Evolutionary conservation across 2,888 invertebrate genomes (phyloP), one percentile per base, ranked within the genome.

Genomic region (Epinotia demarniana): DNA sequence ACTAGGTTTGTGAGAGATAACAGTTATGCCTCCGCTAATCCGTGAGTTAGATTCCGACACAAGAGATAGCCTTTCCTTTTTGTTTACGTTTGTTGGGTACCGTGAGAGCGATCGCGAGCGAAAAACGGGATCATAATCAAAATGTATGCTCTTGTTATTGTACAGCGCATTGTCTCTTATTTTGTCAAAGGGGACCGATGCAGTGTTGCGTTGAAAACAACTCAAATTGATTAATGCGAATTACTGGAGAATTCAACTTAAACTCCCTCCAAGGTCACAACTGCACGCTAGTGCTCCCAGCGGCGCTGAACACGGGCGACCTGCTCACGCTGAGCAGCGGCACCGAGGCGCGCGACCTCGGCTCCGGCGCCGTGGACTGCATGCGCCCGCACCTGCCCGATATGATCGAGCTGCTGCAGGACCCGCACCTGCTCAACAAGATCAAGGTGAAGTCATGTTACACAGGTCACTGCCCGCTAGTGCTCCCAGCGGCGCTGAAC

Each of bases 361-460:
- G 96, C 76, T 98, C 98, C 1, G 98, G 98, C 81, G 98, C 99
- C 0, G 97, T 98, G 2, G 99, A 99, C 91, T 98, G 99, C 85
- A 97, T 99, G 96, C 95, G 98, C 39, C 97, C 97, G 75, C 98
- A 99, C 89, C 95, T 99, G 73, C 96, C 96, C 27, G 99, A 99
- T 90, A 97, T 98, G 80, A 95, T 99, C 60, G 99, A 99, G 79
- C 98, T 99, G 89, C 95, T 99, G 78, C 97, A 98, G 12, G 99
- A 99, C 90, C 98, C 99, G 79, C 99, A 99, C 86, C 98, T 99
- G 0, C 95, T 99, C 73, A 98, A 98, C 82, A 99, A 99, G 95
- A 97, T 99, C 80, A 99, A 99, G 96, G 98, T 98, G 19, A 33
- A 6, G 33, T 33, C 33, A 33, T 33, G 33, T 33, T 33, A 8